Evolutionary conservation across 2,113 vertebrate species (phyloP), one percentile per base, ranked within the genome.

Genomic region (Calyptommatus sinebrachiatus): DNA sequence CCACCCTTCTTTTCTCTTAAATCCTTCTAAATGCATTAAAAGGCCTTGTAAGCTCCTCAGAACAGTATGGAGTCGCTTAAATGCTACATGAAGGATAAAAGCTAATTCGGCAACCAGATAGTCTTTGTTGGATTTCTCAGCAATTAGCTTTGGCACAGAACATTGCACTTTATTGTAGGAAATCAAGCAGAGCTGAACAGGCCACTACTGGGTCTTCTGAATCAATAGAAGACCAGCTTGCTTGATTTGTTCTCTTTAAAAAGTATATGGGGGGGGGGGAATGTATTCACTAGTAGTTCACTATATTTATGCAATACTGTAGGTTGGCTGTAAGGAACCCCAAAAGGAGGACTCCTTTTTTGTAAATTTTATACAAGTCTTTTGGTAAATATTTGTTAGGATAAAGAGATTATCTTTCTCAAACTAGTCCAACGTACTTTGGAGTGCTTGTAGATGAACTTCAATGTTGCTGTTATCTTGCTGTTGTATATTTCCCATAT

Each of bases 111-210:
- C 0, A 0, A n/a, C 29, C 22, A 83, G 26, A n/a, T 83, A 53
- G 63, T 48, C 60, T 4, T 60, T 85, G 45, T 69, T 84, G 50
- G 26, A 71, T 73, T 21, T 84, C 71, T 66, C 5, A 81, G 31
- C 57, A 78, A 4, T 71, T 85, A 28, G 68, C 2, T 78, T 79
- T 82, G 63, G 76, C 29, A 73, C 18, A 5, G 72, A 78, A 22
- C 67, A 77, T 80, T 86, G 45, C 69, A 29, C 80, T 76, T n/a
- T 46, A 78, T 83, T 31, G 75, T 57, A 83, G 50, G 26, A 77
- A 73, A 26, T 26, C 31, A 57, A 78, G 69, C 1, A 10, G 8
- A 84, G 41, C 7, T 81, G 68, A 62, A 85, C 73, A 61, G 75
- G 12, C 5, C 8, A 0, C 78, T n/a, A 50, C 69, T 67, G 41